Conservation (phyloP, 1,140 invertebrate genomes). For the Copidosoma floridanum region DNA sequence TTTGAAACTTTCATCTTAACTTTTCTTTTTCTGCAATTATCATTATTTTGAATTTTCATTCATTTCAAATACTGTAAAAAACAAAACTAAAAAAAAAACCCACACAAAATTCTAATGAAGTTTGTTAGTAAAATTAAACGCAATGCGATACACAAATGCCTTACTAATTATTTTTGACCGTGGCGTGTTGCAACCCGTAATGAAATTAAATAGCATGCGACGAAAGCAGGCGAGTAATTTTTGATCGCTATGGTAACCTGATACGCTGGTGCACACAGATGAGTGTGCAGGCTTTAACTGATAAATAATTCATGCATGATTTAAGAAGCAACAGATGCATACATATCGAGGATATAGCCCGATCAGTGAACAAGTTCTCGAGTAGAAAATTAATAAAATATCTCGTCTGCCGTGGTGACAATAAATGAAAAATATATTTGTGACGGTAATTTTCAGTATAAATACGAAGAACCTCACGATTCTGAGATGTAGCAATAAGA, state of each 20-base stretch:
- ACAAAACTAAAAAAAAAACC: too few species aligned
- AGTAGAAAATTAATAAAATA: slow-evolving; percentile 50
- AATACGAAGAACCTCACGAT: too few species aligned
- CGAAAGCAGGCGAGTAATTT: slow-evolving; percentile 11
- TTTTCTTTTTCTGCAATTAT: too few species aligned
- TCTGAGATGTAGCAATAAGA: too few species aligned
- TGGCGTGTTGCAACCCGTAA: not conserved
- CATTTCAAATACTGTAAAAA: too few species aligned
- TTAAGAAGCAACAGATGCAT: slow-evolving; percentile 37
- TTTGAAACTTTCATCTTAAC: too few species aligned
- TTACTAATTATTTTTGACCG: not conserved
- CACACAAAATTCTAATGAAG: too few species aligned
- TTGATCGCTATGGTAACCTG: slow-evolving; percentile 31
- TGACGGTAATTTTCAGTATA: too few species aligned
- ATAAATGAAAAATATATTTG: too few species aligned
- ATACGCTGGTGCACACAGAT: slow-evolving; percentile 25
- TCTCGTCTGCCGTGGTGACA: slow-evolving; percentile 45
- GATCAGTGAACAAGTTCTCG: slow-evolving; percentile 45
- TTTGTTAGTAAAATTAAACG: too few species aligned
- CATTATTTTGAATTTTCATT: too few species aligned
- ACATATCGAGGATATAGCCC: slow-evolving; percentile 43
- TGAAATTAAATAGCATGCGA: not conserved
- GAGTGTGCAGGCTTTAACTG: slow-evolving; percentile 28
- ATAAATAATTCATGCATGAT: slow-evolving; percentile 46
- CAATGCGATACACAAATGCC: not conserved